A percentile compares a stretch with the other conserved stretches of the same genome.
Conservation (phyloP, 2,113 vertebrate species). For the Leucopsar rothschildi region DNA sequence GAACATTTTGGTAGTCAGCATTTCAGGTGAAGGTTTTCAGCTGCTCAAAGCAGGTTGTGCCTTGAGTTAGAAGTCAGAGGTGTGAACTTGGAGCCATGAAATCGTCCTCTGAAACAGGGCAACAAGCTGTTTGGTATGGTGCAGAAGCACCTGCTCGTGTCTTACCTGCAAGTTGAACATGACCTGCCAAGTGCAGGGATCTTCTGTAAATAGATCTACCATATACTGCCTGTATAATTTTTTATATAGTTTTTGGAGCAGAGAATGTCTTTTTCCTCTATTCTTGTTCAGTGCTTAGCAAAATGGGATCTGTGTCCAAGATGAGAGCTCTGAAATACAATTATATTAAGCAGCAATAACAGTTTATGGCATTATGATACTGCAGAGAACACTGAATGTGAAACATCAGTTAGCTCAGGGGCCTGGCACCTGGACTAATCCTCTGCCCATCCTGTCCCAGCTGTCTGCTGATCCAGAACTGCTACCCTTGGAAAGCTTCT, state of each 20-base stretch:
- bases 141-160: neutral
- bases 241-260: neutral
- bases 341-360: neutral
- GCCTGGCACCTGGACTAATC: neutral
- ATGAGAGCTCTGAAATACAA: neutral
- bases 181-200: neutral
- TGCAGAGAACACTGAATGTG: neutral
- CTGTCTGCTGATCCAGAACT: neutral
- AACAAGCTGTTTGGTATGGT: neutral
- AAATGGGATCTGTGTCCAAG: neutral
- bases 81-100: neutral
- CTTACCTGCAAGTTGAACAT: neutral
- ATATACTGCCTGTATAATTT: neutral
- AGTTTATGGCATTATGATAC: neutral
- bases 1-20: neutral
- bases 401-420: neutral
- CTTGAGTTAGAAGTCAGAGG: neutral
- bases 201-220: neutral
- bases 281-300: neutral
- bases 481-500: neutral
- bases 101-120: neutral
- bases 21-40: neutral
- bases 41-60: neutral
- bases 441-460: neutral
- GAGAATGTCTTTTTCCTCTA: neutral